Evolutionary conservation across 2,888 invertebrate species (phyloP).

Genomic region (Hemistola chrysoprasaria): DNA sequence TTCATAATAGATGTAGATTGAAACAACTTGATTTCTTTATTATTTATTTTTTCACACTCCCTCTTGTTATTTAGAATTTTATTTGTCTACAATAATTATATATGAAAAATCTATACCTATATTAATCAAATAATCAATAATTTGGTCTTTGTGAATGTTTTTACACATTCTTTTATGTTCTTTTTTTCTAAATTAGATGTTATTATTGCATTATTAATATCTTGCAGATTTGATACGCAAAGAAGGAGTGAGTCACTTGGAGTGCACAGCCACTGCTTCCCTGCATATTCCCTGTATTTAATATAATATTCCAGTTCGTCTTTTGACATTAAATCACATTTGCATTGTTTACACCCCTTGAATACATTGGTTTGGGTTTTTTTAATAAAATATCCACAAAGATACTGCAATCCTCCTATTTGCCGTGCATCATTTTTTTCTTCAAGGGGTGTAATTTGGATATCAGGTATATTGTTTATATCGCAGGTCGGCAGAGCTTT

Average conservation of each 20-base stretch:
- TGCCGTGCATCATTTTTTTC: conserved; percentile 2
- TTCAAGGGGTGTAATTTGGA: neutral
- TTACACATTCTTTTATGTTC: conserved; percentile 11
- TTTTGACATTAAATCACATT: neutral
- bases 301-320: conserved; percentile 4
- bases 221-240: conserved; percentile 20
- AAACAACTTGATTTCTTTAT: too few species aligned
- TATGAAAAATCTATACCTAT: neutral
- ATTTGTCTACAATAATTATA: conserved; percentile 6
- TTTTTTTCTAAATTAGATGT: conserved; percentile 15
- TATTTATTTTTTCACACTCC: too few species aligned
- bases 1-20: too few species aligned
- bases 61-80: neutral
- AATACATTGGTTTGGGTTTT: conserved; percentile 1
- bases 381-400: conserved; percentile 27
- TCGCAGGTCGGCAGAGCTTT: neutral
- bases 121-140: conserved; percentile 1
- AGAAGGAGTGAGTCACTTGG: conserved; percentile 14
- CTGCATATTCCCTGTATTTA: conserved; percentile 24
- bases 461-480: neutral
- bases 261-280: conserved; percentile 26
- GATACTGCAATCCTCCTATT: conserved; percentile 12
- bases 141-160: neutral
- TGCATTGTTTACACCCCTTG: neutral
- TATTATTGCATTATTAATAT: conserved; percentile 11